Percentiles rank a stretch among this genome's conserved stretches.
Conservation (phyloP, 2,888 invertebrate genomes). For the Sarcophaga subvicina region DNA sequence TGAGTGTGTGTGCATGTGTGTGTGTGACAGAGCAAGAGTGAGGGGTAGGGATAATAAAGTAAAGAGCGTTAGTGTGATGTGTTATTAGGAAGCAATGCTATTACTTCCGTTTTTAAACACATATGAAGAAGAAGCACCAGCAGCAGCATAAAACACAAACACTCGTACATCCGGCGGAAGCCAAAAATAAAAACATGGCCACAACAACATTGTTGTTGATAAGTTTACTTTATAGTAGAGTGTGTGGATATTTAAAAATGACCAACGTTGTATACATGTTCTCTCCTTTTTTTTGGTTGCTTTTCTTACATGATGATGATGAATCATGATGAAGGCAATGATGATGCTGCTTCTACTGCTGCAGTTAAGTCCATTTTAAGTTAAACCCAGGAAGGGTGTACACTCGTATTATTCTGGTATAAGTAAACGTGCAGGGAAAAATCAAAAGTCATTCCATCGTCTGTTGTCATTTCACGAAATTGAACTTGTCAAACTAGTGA, state of each 20-base stretch:
- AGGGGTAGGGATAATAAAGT: background rate
- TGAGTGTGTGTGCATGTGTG: background rate
- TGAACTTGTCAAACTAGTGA: conserved; percentile 71
- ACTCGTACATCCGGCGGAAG: conserved; percentile 63
- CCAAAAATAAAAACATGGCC: conserved; percentile 57
- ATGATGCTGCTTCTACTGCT: no score
- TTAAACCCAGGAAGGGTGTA: background rate
- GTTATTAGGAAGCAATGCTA: conserved; percentile 57
- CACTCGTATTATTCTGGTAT: background rate
- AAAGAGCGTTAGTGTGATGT: conserved; percentile 37
- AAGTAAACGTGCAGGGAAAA: background rate
- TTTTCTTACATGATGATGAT: background rate
- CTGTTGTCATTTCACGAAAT: conserved; percentile 62
- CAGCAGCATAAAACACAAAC: conserved; percentile 58
- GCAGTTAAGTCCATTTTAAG: no score
- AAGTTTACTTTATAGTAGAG: background rate
- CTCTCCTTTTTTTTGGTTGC: background rate
- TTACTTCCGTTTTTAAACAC: conserved; percentile 62
- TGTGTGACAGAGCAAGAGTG: background rate
- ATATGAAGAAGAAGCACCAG: background rate
- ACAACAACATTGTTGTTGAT: conserved; percentile 35
- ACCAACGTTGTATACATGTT: conserved; percentile 12
- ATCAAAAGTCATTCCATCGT: conserved; percentile 64
- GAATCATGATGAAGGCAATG: no score
- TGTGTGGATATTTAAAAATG: conserved; percentile 37